Conservation (phyloP, 2,113 vertebrate genomes). For the Thamnophis sirtalis region DNA sequence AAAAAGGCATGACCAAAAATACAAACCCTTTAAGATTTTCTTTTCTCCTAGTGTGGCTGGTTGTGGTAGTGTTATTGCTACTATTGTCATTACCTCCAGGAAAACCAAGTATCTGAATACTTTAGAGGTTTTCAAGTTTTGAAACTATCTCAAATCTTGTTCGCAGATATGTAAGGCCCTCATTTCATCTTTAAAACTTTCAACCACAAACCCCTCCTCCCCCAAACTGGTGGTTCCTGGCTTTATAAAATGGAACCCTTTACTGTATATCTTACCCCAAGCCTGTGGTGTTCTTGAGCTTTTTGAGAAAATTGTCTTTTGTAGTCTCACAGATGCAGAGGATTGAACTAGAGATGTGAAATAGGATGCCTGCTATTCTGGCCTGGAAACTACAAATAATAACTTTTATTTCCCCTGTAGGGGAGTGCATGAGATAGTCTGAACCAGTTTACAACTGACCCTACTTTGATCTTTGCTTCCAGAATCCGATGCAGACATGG, state of each 20-base stretch:
- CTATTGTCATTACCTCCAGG: background rate
- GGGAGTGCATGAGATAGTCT: background rate
- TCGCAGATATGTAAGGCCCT: background rate
- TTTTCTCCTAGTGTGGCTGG: background rate
- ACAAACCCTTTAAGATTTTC: background rate
- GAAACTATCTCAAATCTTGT: background rate
- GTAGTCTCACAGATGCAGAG: background rate
- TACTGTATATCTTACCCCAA: background rate
- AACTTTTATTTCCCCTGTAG: background rate
- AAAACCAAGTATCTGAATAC: background rate
- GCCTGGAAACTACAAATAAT: background rate
- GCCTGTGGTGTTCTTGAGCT: background rate
- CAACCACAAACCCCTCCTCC: background rate
- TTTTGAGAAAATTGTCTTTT: background rate
- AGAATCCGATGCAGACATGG: slow-evolving; percentile 76
- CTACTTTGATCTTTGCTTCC: background rate
- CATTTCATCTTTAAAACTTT: background rate
- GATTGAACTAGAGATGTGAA: background rate
- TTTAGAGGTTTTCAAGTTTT: background rate
- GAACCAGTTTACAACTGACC: background rate
- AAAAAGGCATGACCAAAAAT: background rate
- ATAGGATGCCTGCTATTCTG: background rate
- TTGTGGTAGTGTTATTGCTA: background rate
- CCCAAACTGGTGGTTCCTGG: background rate
- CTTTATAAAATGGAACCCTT: background rate